Percentiles rank a stretch among this genome's conserved stretches.
These are phyloP conservation scores for Paragorgia papillata DNA, from an alignment of 92 coral and sea anemone genomes.

Conservation along the genomic window DNA sequence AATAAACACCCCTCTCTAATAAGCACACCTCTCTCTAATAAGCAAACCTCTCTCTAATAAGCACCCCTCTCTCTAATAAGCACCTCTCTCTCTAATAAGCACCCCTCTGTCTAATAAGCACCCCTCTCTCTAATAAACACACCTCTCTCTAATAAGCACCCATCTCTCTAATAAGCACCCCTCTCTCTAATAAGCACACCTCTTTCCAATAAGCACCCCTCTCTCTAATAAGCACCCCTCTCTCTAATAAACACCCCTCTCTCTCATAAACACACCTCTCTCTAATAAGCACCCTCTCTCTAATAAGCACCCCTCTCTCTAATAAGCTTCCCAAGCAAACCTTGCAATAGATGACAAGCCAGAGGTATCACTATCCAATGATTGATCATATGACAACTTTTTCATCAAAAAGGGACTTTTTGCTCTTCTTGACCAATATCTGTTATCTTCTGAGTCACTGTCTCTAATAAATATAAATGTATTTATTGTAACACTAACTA, in stretches of 20 bases:
- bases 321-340: neutral
- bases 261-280: neutral
- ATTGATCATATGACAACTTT: slow-evolving; percentile 2
- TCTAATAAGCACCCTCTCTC: neutral
- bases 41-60: too few relatives aligned
- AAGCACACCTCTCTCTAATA: too few relatives aligned
- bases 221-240: slow-evolving; percentile 10
- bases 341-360: slow-evolving; percentile 22
- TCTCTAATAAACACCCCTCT: neutral
- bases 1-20: too few relatives aligned
- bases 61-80: too few relatives aligned
- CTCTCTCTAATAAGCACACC: too few relatives aligned
- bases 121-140: too few relatives aligned
- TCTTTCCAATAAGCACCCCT: too few relatives aligned
- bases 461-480: slow-evolving; percentile 2
- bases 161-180: too few relatives aligned
- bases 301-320: neutral
- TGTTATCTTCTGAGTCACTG: slow-evolving; percentile 29
- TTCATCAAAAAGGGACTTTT: neutral
- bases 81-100: too few relatives aligned
- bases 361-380: slow-evolving; percentile 32
- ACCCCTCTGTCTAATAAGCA: too few relatives aligned
- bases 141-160: too few relatives aligned
- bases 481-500: neutral
- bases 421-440: slow-evolving; percentile 3